Evolutionary conservation across 2,888 invertebrate genomes (phyloP), one percentile per base, ranked within the genome.

Genomic region (Oscheius sp.): DNA sequence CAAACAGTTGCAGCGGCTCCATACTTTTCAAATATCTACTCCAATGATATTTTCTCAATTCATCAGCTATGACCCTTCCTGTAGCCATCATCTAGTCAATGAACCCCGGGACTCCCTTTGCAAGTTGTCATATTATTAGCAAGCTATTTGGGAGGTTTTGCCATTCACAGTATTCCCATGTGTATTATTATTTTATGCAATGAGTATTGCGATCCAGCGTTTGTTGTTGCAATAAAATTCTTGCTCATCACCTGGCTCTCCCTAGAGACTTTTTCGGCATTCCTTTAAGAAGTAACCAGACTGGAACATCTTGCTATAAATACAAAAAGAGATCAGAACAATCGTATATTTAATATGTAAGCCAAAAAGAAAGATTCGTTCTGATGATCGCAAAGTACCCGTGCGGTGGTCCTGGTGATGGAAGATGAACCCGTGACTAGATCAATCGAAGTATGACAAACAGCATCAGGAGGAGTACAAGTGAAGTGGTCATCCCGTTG

Each of bases 141-240:
- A 29, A 27, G 39, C 20, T 42, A 10, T 23, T n/a, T 37, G 27
- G 61, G 45, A 31, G 10, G 29, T n/a, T n/a, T n/a, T n/a, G n/a
- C n/a, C n/a, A n/a, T n/a, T 29, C 61, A 37, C 52, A n/a, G 34
- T 57, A 15, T 17, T 29, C 58, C 58, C 37, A n/a, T 37, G 58
- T 39, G 39, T 61, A 61, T 61, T 55, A 55, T 23, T 55, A 55
- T 61, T 61, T 45, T 61, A 61, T 61, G 61, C 42, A 61, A 61
- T 45, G 61, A 61, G 42, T 61, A 27, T 61, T 45, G 61, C 55
- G 33, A 23, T 25, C 45, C 25, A n/a, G 27, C 29, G 20, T 15
- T 39, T 61, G 42, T 42, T 25, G 31, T 20, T 27, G 61, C 61
- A 25, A 61, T 61, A 61, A 61, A 61, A 45, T n/a, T n/a, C 45